Evolutionary conservation across 2,113 vertebrate genomes (phyloP).

Genomic region (Zosterops hypoxanthus): DNA sequence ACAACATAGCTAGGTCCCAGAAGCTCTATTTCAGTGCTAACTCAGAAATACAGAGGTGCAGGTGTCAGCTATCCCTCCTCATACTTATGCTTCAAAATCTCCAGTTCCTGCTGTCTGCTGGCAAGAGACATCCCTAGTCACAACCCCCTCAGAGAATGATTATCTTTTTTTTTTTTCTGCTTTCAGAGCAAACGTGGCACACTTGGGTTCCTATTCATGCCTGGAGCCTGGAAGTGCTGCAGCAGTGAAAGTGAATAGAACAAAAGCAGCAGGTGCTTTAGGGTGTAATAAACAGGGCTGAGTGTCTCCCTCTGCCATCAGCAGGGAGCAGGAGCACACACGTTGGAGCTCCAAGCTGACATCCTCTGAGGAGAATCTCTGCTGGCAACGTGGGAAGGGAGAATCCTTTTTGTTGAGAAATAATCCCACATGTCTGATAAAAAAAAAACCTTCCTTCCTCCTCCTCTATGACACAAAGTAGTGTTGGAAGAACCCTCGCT

Average conservation of each 20-base stretch:
- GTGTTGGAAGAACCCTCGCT: not conserved
- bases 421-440: not conserved
- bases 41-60: not conserved
- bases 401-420: conserved; percentile 10
- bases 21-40: not conserved
- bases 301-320: not conserved
- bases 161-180: not conserved
- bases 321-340: not conserved
- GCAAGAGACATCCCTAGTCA: not conserved
- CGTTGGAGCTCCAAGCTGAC: not conserved
- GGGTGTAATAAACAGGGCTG: not conserved
- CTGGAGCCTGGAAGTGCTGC: not conserved
- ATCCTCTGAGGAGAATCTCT: not conserved
- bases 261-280: not conserved
- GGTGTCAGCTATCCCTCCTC: not conserved
- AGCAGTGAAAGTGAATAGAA: not conserved
- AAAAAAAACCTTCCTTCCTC: not conserved
- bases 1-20: not conserved
- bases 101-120: not conserved
- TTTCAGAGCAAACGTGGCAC: not conserved
- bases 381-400: not conserved
- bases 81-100: not conserved
- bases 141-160: not conserved
- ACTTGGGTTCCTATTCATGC: not conserved
- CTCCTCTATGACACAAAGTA: not conserved